Conservation (phyloP, 2,113 vertebrate genomes). For the Vulpes vulpes region DNA sequence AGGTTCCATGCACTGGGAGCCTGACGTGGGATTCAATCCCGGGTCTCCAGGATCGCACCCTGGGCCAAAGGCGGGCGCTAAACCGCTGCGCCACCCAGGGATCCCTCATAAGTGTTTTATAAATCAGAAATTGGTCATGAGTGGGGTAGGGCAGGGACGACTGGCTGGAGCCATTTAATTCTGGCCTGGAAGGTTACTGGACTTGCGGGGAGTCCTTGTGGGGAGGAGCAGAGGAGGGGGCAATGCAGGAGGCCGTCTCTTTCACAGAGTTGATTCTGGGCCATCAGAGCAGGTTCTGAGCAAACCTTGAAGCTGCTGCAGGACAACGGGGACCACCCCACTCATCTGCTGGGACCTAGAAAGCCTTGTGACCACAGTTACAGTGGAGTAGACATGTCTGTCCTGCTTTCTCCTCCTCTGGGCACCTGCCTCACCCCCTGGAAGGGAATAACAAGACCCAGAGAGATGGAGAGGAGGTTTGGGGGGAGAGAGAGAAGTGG, state of each 20-base stretch:
- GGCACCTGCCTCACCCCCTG: background rate
- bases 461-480: background rate
- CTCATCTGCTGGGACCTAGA: too few relatives aligned
- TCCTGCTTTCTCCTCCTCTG: background rate
- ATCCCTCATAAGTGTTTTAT: background rate
- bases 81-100: too few relatives aligned
- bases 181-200: background rate
- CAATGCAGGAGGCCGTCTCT: accelerated
- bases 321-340: background rate
- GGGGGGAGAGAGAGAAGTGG: background rate
- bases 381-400: accelerated
- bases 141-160: background rate
- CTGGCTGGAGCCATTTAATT: background rate
- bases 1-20: too few relatives aligned
- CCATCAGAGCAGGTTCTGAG: background rate
- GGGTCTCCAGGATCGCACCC: too few relatives aligned
- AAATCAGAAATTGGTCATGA: background rate
- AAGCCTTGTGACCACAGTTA: background rate
- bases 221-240: background rate
- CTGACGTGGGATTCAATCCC: too few relatives aligned
- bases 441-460: too few relatives aligned
- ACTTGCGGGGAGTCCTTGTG: background rate
- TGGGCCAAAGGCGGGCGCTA: too few relatives aligned
- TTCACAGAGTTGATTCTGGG: background rate
- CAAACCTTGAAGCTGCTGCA: too few relatives aligned